These are phyloP conservation scores for Cercocebus atys DNA, from an alignment of 2,113 vertebrate genomes.

Conservation along the genomic window DNA sequence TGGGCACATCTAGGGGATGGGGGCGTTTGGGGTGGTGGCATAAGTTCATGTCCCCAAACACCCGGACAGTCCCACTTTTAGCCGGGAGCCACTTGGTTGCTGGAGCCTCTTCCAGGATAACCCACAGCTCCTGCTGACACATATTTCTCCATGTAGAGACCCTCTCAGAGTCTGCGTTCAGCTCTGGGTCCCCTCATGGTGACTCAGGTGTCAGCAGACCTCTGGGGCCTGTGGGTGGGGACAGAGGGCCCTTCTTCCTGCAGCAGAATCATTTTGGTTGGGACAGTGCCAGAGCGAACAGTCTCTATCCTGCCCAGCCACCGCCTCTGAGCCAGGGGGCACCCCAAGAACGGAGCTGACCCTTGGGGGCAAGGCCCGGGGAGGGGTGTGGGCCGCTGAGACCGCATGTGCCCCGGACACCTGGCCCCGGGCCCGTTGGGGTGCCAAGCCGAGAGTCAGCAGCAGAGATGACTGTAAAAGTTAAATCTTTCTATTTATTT, in stretches of 20 bases:
- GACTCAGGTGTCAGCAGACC: not conserved
- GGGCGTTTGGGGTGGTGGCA: not conserved
- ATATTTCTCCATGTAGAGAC: not conserved
- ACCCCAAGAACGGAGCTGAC: no score
- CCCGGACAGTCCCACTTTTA: not conserved
- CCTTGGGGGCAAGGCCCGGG: not conserved
- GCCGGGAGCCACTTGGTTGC: not conserved
- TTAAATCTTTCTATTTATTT: conserved; percentile 84
- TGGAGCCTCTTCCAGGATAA: not conserved
- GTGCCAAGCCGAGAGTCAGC: not conserved
- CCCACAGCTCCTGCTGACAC: not conserved
- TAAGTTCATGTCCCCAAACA: accelerated
- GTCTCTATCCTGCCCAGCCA: accelerated
- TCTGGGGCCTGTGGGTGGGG: not conserved
- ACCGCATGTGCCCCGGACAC: accelerated
- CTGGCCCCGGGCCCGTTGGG: not conserved
- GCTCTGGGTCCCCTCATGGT: not conserved
- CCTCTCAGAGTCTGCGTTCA: not conserved
- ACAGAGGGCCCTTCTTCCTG: not conserved
- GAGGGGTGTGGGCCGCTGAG: accelerated
- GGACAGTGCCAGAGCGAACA: not conserved
- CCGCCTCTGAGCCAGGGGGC: accelerated
- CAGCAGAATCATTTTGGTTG: not conserved
- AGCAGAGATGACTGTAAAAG: conserved; percentile 67
- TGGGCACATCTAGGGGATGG: not conserved